These are phyloP conservation scores for Aegypius monachus DNA, from an alignment of 2,113 vertebrate genomes.

Conservation along the genomic window DNA sequence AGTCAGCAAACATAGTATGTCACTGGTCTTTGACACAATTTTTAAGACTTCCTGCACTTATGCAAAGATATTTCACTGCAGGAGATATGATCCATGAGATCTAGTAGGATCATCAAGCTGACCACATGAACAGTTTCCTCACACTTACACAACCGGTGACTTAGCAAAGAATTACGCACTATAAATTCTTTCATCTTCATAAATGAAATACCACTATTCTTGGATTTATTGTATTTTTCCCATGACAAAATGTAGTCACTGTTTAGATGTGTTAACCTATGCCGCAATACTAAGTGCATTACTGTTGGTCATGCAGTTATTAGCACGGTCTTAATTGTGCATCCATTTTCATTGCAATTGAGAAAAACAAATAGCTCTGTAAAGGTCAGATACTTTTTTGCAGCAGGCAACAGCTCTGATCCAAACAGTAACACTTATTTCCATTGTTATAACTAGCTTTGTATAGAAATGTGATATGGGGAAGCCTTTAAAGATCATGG, in stretches of 20 bases:
- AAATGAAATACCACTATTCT: not conserved
- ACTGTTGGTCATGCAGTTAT: not conserved
- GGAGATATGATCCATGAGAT: not conserved
- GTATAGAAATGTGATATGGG: no score
- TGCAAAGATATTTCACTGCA: not conserved
- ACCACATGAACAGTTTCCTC: not conserved
- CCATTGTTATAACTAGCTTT: not conserved
- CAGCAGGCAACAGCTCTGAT: not conserved
- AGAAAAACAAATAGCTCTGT: not conserved
- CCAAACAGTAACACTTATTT: not conserved
- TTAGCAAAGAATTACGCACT: not conserved
- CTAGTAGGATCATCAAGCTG: not conserved
- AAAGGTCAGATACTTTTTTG: not conserved
- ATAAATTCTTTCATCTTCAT: not conserved
- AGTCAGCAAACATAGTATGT: not conserved
- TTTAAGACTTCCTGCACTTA: not conserved
- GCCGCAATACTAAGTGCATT: not conserved
- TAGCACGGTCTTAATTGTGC: not conserved
- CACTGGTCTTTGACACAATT: not conserved
- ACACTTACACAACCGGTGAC: not conserved
- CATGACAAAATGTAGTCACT: not conserved
- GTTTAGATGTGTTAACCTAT: not conserved
- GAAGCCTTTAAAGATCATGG: not conserved
- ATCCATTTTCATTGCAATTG: not conserved
- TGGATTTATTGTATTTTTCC: not conserved